Base-by-base conservation (phyloP, 2,888 invertebrate species). In the Leptura quadrifasciata region DNA sequence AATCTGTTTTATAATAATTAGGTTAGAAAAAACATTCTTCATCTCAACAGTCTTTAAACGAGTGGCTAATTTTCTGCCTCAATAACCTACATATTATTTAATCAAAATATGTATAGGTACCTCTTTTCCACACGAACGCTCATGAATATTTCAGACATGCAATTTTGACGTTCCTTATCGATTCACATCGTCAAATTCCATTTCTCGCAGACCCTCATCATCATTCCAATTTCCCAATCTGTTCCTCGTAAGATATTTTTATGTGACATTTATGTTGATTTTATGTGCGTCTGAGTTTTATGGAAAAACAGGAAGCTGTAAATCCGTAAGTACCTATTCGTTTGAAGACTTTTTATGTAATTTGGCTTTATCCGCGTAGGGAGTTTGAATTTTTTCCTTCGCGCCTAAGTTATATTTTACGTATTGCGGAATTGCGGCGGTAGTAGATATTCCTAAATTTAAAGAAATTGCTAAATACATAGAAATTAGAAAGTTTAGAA, bases 91-190 rank as follows among this genome's bases (percentile, higher is more conserved):
- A n/a, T 47, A 39, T 6, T 52, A 17, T 65, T 65, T 67, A 6
- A 17, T 18, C 17, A 10, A 57, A 20, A 57, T 8, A 12, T 35
- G 6, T 15, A 21, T 35, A 12, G 54, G 17, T 61, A 2, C 58
- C 20, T 24, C 58, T 24, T 27, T 67, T 52, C 54, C 27, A 15
- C 24, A 4, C 47, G 67, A 31, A 54, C 68, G 55, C 68, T 54
- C 35, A 54, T 68, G 68, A 27, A 52, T 55, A 20, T 68, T 55
- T 27, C 31, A 74, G 70, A 77, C 81, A 79, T 80, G 81, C 80
- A 78, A 81, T 74, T 80, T 75, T 77, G 81, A 80, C 77, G 80
- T 77, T 73, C 69, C 31, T 60, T 74, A 80, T 80, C 79, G 79
- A 80, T 81, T 78, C 61, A 31, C 74, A 61, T 72, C 76, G 77